Base-by-base conservation (phyloP, 2,888 invertebrate genomes). In the Tromatobia lineatoria region DNA sequence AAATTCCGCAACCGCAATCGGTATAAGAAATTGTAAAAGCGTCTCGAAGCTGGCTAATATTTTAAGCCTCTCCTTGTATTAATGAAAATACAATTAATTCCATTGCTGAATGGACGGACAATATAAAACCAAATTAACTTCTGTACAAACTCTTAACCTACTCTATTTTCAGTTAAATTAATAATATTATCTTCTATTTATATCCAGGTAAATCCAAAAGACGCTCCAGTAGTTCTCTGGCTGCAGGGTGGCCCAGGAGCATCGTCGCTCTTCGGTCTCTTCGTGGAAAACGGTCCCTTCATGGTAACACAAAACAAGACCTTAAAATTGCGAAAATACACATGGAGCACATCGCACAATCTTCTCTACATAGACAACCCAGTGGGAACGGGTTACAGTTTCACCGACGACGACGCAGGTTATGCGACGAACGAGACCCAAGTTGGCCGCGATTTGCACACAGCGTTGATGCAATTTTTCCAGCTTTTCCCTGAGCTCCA, bases 311-410 rank as follows among this genome's bases (percentile, higher is more conserved):
- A 88, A 8, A 93, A 93, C 57, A 91, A 94, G 91, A 93, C 92
- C 88, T 93, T 96, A 71, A 94, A 94, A 86, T 94, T 95, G 85
- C 95, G 98, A 54, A 95, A 97, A 88, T 96, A 96, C 88, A 96
- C 97, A 10, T 99, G 99, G 99, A 96, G 96, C 77, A 94, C 95
- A 54, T 96, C 96, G 11, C 97, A 97, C 92, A 96, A 97, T 88
- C 94, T 99, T 57, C 95, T 99, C 76, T 99, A 97, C 92, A 97
- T 99, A 78, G 99, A 99, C 93, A 99, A 98, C 93, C 99, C 99
- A 0, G 99, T 98, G 0, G 98, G 98, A 1, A 97, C 98, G 2
- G 99, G 99, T 0, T 99, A 97, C 92, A 98, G 98, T 94, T 98
- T 98, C 90, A 98, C 98, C 0, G 95, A 96, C 3, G 94, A 95